A percentile compares a stretch with the other conserved stretches of the same genome.
These are phyloP conservation scores for Drosophila niveifrons DNA, from an alignment of 2,888 invertebrate species.

Conservation along the genomic window DNA sequence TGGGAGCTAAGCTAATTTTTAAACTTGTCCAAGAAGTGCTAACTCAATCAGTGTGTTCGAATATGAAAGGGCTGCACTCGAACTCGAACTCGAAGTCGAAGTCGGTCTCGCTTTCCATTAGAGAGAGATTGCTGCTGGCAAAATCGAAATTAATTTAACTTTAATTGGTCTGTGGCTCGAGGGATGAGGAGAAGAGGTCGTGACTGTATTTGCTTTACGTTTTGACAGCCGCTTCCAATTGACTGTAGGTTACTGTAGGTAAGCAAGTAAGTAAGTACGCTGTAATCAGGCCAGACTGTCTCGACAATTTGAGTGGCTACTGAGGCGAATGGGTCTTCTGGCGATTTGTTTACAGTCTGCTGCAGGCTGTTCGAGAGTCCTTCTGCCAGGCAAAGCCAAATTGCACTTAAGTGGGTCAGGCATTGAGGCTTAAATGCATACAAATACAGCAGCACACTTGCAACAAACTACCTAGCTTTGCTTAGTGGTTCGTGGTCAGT, in stretches of 20 bases:
- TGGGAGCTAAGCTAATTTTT: conserved; percentile 47
- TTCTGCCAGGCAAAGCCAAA: conserved; percentile 32
- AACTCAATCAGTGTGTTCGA: conserved; percentile 71
- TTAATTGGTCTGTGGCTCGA: conserved; percentile 60
- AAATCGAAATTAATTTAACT: conserved; percentile 71
- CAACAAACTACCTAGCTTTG: conserved; percentile 15
- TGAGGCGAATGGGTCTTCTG: conserved; percentile 21
- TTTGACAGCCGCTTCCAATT: conserved; percentile 40
- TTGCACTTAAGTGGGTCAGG: conserved; percentile 64
- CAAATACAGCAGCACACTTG: conserved; percentile 28
- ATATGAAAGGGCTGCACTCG: conserved; percentile 28
- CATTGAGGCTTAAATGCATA: conserved; percentile 63
- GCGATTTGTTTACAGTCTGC: conserved; percentile 50
- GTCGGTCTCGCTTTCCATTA: conserved; percentile 23
- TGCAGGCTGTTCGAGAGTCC: conserved; percentile 9
- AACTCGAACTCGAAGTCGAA: too few species aligned
- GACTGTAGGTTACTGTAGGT: conserved; percentile 16
- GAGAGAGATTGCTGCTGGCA: conserved; percentile 31
- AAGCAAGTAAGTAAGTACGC: conserved; percentile 11
- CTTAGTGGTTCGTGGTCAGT: conserved; percentile 12
- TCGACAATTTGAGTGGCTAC: conserved; percentile 36
- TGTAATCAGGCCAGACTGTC: conserved; percentile 46
- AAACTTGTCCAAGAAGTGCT: conserved; percentile 72
- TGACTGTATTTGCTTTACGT: conserved; percentile 46
- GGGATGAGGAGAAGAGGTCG: not conserved